Evolutionary conservation across 2,113 vertebrate genomes (phyloP), one percentile per base, ranked within the genome.

Genomic region (Lates calcarifer): DNA sequence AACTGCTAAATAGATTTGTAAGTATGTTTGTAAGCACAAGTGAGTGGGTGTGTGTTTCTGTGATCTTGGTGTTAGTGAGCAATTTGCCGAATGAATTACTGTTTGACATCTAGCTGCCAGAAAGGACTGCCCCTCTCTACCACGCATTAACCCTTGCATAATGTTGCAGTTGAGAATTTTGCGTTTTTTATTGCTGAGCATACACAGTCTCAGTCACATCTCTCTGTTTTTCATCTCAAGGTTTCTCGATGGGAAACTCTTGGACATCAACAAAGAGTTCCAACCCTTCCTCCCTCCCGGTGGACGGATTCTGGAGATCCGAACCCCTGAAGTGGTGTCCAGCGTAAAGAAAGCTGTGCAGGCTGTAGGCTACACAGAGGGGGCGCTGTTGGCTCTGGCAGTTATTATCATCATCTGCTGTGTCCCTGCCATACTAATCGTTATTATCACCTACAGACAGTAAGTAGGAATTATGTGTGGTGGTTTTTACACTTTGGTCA

Each of bases 371-470:
- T 99, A 96, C 93, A 99, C 98, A 0, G 98, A 99, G 87, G 98
- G 98, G 9, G 98, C 98, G 0, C 90, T 99, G 64, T 86, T 99
- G 62, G 97, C 98, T 17, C 93, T 99, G 68, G 98, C 98, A 1
- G 96, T 99, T 69, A 98, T 99, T 57, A 99, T 99, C 87, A 97
- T 99, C 82, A 94, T 99, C 49, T 99, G 98, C 92, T 98, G 98
- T 17, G 95, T 99, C 72, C 98, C 98, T 0, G 98, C 98, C 37
- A 97, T 99, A 84, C 84, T 99, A 65, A 96, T 99, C 2, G 97
- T 99, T 64, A 96, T 99, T 89, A 96, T 99, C 91, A 99, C 98
- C 89, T 99, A 99, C 95, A 96, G 90, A 92, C 98, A 99, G 98
- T 99, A 90, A 97, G 98, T 97, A 82, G 8, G 4, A 67, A 29